Percentiles rank a stretch among this genome's conserved stretches.
These are phyloP conservation scores for Corythaeola cristata DNA, from an alignment of 2,113 vertebrate species.

Conservation along the genomic window DNA sequence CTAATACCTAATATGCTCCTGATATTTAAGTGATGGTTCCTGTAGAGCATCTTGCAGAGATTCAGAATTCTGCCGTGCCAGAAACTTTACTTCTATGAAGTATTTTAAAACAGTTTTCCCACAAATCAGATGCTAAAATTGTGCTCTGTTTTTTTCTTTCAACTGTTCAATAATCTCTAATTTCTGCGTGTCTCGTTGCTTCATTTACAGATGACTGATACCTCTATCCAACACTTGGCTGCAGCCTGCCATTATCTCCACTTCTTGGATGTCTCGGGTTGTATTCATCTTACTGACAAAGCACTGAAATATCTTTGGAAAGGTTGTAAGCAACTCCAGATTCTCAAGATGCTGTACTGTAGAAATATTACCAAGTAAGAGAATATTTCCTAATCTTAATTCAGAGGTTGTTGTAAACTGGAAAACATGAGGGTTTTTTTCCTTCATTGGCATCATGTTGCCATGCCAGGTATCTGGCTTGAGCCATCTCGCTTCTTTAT, in stretches of 20 bases:
- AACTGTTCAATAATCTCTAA: background rate
- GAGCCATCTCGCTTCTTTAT: background rate
- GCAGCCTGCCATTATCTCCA: constrained; percentile 75
- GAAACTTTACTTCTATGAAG: background rate
- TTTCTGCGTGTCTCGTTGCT: background rate
- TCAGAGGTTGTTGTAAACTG: background rate
- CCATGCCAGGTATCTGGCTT: background rate
- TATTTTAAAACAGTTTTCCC: background rate
- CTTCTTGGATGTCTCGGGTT: constrained; percentile 82
- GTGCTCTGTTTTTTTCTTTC: background rate
- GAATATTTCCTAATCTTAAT: background rate
- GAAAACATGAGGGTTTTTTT: background rate
- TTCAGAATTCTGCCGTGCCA: background rate
- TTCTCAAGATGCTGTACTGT: constrained; percentile 80
- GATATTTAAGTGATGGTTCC: background rate
- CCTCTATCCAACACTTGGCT: constrained; percentile 75
- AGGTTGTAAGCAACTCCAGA: constrained; percentile 74
- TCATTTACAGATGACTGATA: constrained; percentile 79
- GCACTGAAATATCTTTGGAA: constrained; percentile 64
- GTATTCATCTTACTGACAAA: constrained; percentile 68
- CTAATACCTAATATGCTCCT: background rate
- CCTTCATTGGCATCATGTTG: background rate
- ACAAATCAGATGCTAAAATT: background rate
- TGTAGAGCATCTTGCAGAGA: background rate
- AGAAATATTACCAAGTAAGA: constrained; percentile 79